phyloP scores from a whole-genome alignment of 2,888 invertebrate species.

The Ommatoiulus sabulosus region DNA sequence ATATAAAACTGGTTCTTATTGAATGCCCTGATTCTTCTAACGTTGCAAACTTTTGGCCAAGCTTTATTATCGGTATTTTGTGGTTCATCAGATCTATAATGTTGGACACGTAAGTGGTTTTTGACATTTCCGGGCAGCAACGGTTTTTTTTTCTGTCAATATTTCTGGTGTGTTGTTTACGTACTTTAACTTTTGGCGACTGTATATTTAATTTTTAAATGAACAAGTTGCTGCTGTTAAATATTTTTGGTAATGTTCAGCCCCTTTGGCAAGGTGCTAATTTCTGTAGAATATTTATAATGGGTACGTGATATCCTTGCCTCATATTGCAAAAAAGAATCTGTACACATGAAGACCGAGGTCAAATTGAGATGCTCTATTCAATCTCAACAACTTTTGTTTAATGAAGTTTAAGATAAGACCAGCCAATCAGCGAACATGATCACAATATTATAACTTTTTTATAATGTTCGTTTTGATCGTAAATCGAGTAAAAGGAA shows the following conservation, averaged over 20 bases:
- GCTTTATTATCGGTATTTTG: background rate
- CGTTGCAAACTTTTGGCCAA: constrained; percentile 39
- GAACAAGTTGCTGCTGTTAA: no score
- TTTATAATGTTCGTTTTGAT: background rate
- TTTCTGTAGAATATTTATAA: no score
- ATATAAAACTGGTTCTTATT: background rate
- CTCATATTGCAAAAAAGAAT: background rate
- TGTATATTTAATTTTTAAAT: no score
- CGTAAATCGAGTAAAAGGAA: background rate
- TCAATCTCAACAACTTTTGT: background rate
- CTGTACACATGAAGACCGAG: background rate
- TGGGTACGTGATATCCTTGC: background rate
- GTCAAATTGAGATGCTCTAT: background rate
- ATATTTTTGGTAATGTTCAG: no score
- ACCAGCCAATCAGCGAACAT: no score
- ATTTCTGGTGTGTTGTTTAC: no score
- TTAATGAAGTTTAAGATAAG: background rate
- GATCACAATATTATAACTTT: background rate
- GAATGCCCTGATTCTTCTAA: constrained; percentile 7
- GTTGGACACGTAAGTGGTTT: background rate
- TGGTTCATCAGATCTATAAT: constrained; percentile 24
- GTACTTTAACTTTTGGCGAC: no score
- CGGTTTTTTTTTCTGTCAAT: background rate
- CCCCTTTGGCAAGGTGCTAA: no score
- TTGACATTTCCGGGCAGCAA: constrained; percentile 13